Conservation (phyloP, 2,797 vertebrate genomes). For the Sphenopsis melanotis region DNA sequence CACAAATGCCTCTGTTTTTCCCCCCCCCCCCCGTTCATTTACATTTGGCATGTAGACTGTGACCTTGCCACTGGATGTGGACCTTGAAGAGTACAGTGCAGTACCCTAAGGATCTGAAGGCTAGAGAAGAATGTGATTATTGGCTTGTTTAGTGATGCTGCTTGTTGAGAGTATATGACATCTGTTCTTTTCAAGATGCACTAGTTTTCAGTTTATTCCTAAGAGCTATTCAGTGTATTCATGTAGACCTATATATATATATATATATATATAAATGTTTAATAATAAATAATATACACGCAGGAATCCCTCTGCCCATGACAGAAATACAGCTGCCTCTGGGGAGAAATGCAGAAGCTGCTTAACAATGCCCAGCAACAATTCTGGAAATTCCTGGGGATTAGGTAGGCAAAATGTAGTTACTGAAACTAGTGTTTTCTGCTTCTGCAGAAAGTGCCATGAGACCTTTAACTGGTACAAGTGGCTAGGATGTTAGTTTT, state of each 20-base stretch:
- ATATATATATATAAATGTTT: constrained; percentile 12
- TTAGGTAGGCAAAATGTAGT: constrained; percentile 67
- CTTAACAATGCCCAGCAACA: constrained; percentile 66
- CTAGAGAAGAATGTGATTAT: constrained; percentile 40
- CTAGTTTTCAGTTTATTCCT: constrained; percentile 34
- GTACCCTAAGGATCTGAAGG: constrained; percentile 31
- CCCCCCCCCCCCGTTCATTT: neutral
- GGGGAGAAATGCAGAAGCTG: constrained; percentile 69
- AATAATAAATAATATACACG: constrained; percentile 58
- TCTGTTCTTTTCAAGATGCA: constrained; percentile 30
- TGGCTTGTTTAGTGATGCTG: constrained; percentile 24
- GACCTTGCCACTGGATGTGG: constrained; percentile 43
- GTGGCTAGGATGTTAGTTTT: constrained; percentile 44
- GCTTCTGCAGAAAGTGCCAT: constrained; percentile 60
- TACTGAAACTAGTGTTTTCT: constrained; percentile 60
- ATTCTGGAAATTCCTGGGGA: constrained; percentile 67
- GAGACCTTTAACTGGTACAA: constrained; percentile 27
- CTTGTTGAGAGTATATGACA: constrained; percentile 31
- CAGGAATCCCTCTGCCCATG: constrained; percentile 67
- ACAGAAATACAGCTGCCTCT: constrained; percentile 68
- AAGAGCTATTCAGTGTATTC: constrained; percentile 20
- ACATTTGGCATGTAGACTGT: constrained; percentile 15
- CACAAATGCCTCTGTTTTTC: neutral
- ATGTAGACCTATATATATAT: neutral
- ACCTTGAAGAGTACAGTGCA: constrained; percentile 33